Evolutionary conservation across 2,113 vertebrate species (phyloP).

Genomic region (Larimichthys crocea): DNA sequence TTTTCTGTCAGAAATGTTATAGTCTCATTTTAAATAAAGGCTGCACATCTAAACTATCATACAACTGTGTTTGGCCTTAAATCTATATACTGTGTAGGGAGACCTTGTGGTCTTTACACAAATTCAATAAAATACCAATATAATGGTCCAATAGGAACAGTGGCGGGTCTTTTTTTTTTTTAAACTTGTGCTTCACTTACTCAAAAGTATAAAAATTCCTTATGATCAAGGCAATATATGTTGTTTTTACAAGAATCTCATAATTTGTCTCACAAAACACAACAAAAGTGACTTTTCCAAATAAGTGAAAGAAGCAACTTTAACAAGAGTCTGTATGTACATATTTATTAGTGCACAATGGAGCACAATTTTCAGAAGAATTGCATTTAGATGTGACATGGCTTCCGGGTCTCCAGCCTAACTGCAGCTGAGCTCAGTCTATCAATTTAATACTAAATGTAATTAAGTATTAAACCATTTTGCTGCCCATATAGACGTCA

Average conservation of each 20-base stretch:
- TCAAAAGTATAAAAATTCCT: not conserved
- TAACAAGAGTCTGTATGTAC: conserved; percentile 48
- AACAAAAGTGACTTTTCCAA: not conserved
- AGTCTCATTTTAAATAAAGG: no score
- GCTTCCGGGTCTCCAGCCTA: not conserved
- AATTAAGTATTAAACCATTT: not conserved
- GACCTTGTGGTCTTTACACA: not conserved
- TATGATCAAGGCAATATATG: no score
- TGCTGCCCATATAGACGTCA: not conserved
- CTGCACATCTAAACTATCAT: no score
- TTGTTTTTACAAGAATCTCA: not conserved
- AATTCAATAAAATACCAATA: not conserved
- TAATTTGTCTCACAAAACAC: no score
- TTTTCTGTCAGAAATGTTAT: no score
- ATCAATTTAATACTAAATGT: not conserved
- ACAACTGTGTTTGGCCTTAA: no score
- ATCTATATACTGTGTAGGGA: no score
- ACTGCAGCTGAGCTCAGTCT: not conserved
- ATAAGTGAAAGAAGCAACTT: conserved; percentile 18
- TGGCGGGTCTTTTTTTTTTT: not conserved
- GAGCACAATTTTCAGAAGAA: conserved; percentile 44
- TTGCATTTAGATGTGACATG: not conserved
- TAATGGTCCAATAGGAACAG: not conserved
- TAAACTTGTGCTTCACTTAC: not conserved
- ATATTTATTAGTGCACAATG: conserved; percentile 74